Evolutionary conservation across 2,797 vertebrate species (phyloP), one percentile per base, ranked within the genome.

Genomic region (Pipistrellus kuhlii): DNA sequence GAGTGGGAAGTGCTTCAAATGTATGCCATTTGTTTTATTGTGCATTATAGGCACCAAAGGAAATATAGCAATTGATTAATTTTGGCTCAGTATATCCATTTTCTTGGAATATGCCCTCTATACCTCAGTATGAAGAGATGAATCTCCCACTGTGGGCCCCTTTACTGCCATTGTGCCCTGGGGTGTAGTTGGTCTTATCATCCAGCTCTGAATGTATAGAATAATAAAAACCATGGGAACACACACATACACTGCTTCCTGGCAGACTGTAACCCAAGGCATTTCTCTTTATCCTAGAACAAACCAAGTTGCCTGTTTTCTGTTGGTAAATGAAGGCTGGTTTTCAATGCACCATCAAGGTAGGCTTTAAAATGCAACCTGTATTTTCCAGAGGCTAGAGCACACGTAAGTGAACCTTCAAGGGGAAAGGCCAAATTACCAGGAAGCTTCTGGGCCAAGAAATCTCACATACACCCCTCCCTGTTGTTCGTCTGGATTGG

Each of bases 191-290:
- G 27, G 15, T 85, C 10, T 53, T 96, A 81, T 93, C 15, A 57
- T 90, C 68, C 51, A 35, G 71, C 30, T 18, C 81, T 89, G 96
- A 77, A 96, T 91, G 62, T 85, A 88, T 3, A 84, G 53, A 32
- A 46, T 15, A 95, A 87, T 64, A 96, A 97, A 96, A 92, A 83
- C 53, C 77, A 59, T 51, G 75, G 80, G 94, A 84, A 91, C 83
- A 78, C 82, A 78, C 9, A 51, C 2, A 91, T 81, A 78, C 81
- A 78, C 8, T 64, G 44, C 35, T 64, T 66, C 86, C 94, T 93
- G 20, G 23, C 46, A 89, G 68, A 35, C 51, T 90, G 32, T 88
- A 95, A 91, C 41, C 76, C 20, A 73, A 85, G 85, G 59, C 94
- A 75, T 77, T 21, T 75, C 62, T 92, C 27, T 96, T 89, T 21